Conservation (phyloP, 2,113 vertebrate genomes). For the Rhea americana region DNA sequence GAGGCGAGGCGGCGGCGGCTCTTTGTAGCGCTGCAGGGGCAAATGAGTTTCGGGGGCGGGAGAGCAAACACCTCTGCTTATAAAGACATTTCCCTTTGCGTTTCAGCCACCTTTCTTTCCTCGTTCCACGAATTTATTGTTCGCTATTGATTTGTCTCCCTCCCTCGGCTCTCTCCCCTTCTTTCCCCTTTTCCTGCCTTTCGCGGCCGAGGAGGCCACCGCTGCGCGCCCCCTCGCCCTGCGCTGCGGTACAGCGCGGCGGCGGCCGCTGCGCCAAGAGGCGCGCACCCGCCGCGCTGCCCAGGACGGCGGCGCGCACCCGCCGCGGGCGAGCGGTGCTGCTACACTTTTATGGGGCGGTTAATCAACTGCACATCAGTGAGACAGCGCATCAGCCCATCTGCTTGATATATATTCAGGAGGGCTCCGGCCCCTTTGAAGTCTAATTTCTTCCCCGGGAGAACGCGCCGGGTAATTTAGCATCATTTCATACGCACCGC, state of each 20-base stretch:
- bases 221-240: no score
- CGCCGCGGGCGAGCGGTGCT: slow-evolving; percentile 1
- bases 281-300: background rate
- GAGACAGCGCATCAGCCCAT: slow-evolving; percentile 65
- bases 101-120: background rate
- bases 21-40: no score
- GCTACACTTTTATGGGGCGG: slow-evolving; percentile 29
- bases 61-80: background rate
- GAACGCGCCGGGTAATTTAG: slow-evolving; percentile 63
- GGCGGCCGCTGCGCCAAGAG: background rate
- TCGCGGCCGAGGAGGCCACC: background rate
- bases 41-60: background rate
- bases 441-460: slow-evolving; percentile 71
- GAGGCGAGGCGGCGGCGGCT: no score
- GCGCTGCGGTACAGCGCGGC: rapidly evolving
- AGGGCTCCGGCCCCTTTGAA: slow-evolving; percentile 59
- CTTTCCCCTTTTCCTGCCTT: background rate
- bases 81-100: background rate
- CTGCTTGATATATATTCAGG: slow-evolving; percentile 66
- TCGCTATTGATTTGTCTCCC: rapidly evolving
- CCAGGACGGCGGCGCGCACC: background rate
- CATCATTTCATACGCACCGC: slow-evolving; percentile 40
- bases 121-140: rapidly evolving
- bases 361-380: slow-evolving; percentile 52
- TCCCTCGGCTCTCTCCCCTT: background rate